Evolutionary conservation across 37 sponge, comb jelly and placozoan species (phyloP).

Genomic region (Amphimedon queenslandica): DNA sequence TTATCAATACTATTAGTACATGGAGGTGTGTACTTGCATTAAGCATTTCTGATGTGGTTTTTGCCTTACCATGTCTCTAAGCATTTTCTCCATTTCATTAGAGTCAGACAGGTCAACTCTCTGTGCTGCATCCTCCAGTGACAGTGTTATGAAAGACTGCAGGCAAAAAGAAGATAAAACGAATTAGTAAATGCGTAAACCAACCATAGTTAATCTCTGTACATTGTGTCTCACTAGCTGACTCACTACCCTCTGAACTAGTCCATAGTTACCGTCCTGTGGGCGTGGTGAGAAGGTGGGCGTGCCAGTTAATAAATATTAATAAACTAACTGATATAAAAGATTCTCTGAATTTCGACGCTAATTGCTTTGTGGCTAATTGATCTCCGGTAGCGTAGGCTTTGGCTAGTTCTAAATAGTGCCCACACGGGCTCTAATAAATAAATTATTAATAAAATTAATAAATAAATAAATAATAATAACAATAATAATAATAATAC

Average conservation of each 20-base stretch:
- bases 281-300: neutral
- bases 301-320: no score
- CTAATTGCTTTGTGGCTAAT: constrained; percentile 20
- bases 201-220: constrained; percentile 80
- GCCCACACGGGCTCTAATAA: constrained; percentile 65
- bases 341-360: constrained; percentile 51
- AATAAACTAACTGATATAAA: constrained; percentile 65
- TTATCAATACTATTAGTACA: no score
- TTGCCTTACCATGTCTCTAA: constrained; percentile 77
- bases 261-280: constrained; percentile 79
- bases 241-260: constrained; percentile 54
- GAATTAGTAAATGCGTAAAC: neutral
- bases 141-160: constrained; percentile 84
- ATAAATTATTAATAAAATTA: no score
- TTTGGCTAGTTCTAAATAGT: constrained; percentile 57
- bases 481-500: constrained; percentile 5
- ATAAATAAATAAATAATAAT: no score
- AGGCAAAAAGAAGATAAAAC: neutral
- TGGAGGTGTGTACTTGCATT: neutral
- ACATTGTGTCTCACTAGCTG: constrained; percentile 48
- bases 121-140: constrained; percentile 70
- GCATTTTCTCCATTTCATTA: constrained; percentile 81
- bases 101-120: constrained; percentile 48
- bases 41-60: neutral
- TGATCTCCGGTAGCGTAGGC: constrained; percentile 43